Percentiles rank a stretch among this genome's conserved stretches.
These are phyloP conservation scores for Dascyllus trimaculatus DNA, from an alignment of 2,113 vertebrate species.

Conservation along the genomic window DNA sequence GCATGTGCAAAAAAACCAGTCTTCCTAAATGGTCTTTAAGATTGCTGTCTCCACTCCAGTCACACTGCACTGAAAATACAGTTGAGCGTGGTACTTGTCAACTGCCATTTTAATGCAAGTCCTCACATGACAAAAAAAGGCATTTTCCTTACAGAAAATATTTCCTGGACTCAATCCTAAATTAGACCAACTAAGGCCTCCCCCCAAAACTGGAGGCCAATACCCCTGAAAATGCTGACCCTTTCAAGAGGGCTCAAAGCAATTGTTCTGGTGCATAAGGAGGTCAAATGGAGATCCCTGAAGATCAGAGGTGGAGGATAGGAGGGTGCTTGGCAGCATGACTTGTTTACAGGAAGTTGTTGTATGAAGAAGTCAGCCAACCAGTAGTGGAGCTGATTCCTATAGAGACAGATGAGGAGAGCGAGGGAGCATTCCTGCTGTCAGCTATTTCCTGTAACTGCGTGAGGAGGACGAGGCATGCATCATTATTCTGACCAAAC, in stretches of 20 bases:
- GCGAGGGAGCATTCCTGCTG: conserved; percentile 84
- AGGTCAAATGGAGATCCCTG: conserved; percentile 72
- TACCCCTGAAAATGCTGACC: conserved; percentile 62
- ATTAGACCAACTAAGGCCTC: conserved; percentile 53
- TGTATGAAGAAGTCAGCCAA: conserved; percentile 79
- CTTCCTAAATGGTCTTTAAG: too few relatives aligned
- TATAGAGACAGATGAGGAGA: conserved; percentile 79
- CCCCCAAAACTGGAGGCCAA: conserved; percentile 61
- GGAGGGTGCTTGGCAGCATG: conserved; percentile 71
- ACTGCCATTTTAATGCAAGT: not conserved
- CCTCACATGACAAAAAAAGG: conserved; percentile 10
- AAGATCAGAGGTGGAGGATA: conserved; percentile 77
- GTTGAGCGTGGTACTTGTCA: not conserved
- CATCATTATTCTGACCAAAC: conserved; percentile 70
- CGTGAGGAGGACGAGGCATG: conserved; percentile 52
- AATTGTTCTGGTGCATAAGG: conserved; percentile 67
- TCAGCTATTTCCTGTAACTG: conserved; percentile 86
- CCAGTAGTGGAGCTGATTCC: conserved; percentile 69
- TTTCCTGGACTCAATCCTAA: conserved; percentile 49
- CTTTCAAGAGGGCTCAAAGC: conserved; percentile 45
- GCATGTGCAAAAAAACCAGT: too few relatives aligned
- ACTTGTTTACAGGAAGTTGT: conserved; percentile 86
- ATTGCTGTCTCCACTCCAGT: too few relatives aligned
- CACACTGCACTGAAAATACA: not conserved
- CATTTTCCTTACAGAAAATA: conserved; percentile 29